A percentile compares a stretch with the other conserved stretches of the same genome.
These are phyloP conservation scores for Tetranychus piercei DNA, from an alignment of 2,888 invertebrate species.

Conservation along the genomic window DNA sequence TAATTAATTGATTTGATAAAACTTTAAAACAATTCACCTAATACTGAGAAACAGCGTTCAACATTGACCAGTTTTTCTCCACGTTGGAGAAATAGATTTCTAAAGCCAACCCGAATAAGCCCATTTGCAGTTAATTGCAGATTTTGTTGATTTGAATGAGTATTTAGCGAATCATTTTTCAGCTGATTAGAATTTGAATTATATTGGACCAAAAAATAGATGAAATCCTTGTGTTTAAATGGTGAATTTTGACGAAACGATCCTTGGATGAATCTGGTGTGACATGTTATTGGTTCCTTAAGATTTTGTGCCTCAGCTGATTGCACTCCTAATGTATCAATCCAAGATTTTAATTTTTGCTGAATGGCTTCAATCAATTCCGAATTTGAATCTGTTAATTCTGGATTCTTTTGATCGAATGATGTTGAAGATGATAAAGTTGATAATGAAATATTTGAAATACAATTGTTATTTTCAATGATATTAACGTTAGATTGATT, in stretches of 20 bases:
- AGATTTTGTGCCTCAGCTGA: conserved; percentile 20
- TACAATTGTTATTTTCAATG: neutral
- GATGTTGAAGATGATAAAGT: neutral
- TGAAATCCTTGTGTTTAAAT: conserved; percentile 10
- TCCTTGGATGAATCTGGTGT: conserved; percentile 10
- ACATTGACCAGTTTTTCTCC: conserved; percentile 13
- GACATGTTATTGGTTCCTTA: conserved; percentile 19
- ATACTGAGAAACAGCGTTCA: conserved; percentile 17
- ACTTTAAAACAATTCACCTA: conserved; percentile 12
- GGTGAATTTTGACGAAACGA: conserved; percentile 4
- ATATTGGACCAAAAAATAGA: conserved; percentile 14
- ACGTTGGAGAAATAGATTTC: conserved; percentile 17
- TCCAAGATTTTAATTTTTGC: neutral
- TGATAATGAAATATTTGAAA: neutral
- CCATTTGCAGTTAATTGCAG: conserved; percentile 12
- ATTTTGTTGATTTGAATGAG: neutral
- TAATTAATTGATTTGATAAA: neutral
- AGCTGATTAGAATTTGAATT: neutral
- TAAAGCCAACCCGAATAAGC: conserved; percentile 17
- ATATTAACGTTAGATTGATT: neutral
- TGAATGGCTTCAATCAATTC: neutral
- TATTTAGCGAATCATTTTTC: neutral
- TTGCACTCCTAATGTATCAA: conserved; percentile 18
- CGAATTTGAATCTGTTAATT: too few relatives aligned
- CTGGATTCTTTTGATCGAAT: neutral